Conservation (phyloP, 2,113 vertebrate species). For the Bagarius yarrelli region DNA sequence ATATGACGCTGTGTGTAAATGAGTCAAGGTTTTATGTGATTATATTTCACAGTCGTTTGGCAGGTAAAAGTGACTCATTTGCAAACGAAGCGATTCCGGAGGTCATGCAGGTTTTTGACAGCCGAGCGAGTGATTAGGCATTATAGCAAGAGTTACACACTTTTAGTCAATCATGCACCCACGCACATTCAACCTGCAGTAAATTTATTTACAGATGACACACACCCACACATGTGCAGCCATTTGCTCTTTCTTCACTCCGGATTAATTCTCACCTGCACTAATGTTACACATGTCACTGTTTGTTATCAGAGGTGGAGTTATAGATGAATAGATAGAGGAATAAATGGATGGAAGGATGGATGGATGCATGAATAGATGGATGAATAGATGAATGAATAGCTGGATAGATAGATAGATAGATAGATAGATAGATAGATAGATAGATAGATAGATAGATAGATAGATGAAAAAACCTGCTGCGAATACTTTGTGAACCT, state of each 20-base stretch:
- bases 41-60: background rate
- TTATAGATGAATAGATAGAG: background rate
- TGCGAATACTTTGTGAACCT: background rate
- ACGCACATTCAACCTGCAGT: constrained; percentile 14
- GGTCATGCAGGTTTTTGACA: constrained; percentile 26
- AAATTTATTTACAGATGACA: constrained; percentile 32
- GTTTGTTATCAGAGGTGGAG: background rate
- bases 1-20: constrained; percentile 6
- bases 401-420: constrained; percentile 6
- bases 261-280: background rate
- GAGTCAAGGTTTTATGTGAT: constrained; percentile 20
- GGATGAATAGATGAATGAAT: background rate
- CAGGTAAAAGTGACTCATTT: constrained; percentile 35
- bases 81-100: background rate
- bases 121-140: constrained; percentile 18
- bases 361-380: background rate
- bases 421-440: background rate
- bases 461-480: too few relatives aligned
- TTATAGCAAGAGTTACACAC: constrained; percentile 28
- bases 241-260: background rate
- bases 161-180: constrained; percentile 16
- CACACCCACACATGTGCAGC: background rate
- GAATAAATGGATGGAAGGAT: background rate
- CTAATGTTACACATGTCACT: background rate
- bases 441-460: background rate